Base-by-base conservation (phyloP, 2,797 vertebrate species). In the Enteromius paludinosus region DNA sequence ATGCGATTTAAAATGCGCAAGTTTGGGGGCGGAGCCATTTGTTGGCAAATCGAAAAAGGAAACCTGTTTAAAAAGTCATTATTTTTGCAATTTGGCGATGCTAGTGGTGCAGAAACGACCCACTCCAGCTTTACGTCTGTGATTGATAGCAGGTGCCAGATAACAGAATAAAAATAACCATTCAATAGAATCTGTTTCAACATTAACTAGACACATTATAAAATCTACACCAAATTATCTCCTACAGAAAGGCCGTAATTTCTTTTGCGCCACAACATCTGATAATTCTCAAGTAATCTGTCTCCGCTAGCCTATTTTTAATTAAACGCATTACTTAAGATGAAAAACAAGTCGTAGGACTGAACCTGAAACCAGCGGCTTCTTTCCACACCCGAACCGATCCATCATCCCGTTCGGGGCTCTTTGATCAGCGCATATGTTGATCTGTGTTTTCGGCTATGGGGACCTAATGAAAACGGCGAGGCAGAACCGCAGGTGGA, bases 401-500 rank as follows among this genome's bases (percentile, higher is more conserved):
- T 87, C 84, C 66, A 83, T 87, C 81, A 85, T 54, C 45, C 0
- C 3, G 59, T 73, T 75, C 17, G 10, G 11, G 52, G 65, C 17
- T 65, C 56, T 80, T 68, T 83, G 86, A 83, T 83, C 77, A 59
- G 78, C 14, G 38, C 82, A 79, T 84, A 86, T 87, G 86, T 83
- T 83, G 69, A 81, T 83, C 72, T 72, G 79, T 81, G 75, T 78
- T 79, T 83, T 41, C 30, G 56, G 52, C 45, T 66, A 41, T 14
- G 12, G 86, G 38, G 75, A 72, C 64, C 66, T 77, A 86, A 82
- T 73, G 54, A 83, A 85, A 86, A 80, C 12, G 17, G 43, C 49
- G 12, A 82, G 25, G 76, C 59, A 35, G 70, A 81, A 84, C 70
- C 82, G 49, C 88, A 88, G 85, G 88, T 88, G 84, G 84, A 89